Conservation (phyloP, 2,888 invertebrate species). For the Strigamia crassipes region DNA sequence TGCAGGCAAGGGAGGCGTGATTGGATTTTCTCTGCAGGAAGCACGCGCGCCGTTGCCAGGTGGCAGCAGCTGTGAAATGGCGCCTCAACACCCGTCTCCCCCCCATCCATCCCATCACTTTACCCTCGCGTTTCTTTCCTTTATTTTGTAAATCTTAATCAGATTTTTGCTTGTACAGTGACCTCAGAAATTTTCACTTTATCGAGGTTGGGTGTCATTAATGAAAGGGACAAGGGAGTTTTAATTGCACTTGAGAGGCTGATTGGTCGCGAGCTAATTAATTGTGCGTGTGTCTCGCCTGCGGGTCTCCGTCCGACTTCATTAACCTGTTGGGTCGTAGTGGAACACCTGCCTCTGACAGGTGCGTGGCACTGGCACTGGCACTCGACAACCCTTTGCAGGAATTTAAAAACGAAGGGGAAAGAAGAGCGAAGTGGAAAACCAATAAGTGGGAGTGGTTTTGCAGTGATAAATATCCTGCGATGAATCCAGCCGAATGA, state of each 20-base stretch:
- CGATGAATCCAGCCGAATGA: neutral
- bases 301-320: neutral
- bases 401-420: neutral
- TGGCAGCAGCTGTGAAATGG: slow-evolving; percentile 33
- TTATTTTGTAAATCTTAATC: slow-evolving; percentile 1
- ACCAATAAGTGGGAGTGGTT: slow-evolving; percentile 31
- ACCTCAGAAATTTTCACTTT: neutral
- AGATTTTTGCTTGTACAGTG: slow-evolving; percentile 1
- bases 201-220: neutral
- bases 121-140: neutral
- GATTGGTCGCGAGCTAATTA: slow-evolving; percentile 14
- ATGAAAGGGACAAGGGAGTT: slow-evolving; percentile 11
- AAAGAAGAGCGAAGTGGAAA: neutral
- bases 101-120: slow-evolving; percentile 9
- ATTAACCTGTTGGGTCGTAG: slow-evolving; percentile 22
- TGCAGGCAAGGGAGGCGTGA: neutral
- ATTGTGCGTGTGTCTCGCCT: slow-evolving; percentile 6
- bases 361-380: no score
- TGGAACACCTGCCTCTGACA: neutral
- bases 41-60: slow-evolving; percentile 28
- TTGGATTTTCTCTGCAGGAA: slow-evolving; percentile 27
- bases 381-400: neutral
- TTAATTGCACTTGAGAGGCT: slow-evolving; percentile 34
- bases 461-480: neutral
- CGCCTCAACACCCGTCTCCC: neutral